Conservation (phyloP, 2,888 invertebrate species). For the Amphipyra tragopoginis region DNA sequence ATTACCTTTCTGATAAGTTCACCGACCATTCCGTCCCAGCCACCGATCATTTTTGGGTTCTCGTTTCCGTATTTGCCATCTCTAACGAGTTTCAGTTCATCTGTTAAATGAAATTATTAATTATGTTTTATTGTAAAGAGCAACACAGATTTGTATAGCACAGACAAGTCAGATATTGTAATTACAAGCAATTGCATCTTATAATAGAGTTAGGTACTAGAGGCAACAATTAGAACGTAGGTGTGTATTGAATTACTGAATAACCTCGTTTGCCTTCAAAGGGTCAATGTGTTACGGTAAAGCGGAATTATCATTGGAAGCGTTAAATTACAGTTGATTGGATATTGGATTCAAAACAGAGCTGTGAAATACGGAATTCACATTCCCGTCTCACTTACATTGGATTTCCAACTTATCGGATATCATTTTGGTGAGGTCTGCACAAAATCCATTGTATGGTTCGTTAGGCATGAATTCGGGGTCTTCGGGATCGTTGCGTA, state of each 20-base stretch:
- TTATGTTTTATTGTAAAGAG: not conserved
- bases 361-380: conserved; percentile 5
- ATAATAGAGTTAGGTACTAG: not conserved
- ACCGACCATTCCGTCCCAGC: conserved; percentile 98
- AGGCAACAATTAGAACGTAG: not conserved
- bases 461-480: conserved; percentile 92
- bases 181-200: not conserved
- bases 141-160: not conserved
- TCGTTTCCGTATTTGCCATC: conserved; percentile 96
- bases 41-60: conserved; percentile 93
- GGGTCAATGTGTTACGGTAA: not conserved
- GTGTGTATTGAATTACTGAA: not conserved
- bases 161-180: not conserved
- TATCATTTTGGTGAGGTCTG: conserved; percentile 96
- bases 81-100: conserved; percentile 95
- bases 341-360: conserved; percentile 5
- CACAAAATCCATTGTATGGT: conserved; percentile 96
- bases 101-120: conserved; percentile 84
- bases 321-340: conserved; percentile 1
- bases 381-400: conserved; percentile 91
- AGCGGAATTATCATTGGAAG: not conserved
- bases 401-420: conserved; percentile 94
- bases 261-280: not conserved
- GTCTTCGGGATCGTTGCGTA: conserved; percentile 92
- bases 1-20: conserved; percentile 95